Evolutionary conservation across 2,113 vertebrate genomes (phyloP).

Genomic region (Triplophysa siluroides): DNA sequence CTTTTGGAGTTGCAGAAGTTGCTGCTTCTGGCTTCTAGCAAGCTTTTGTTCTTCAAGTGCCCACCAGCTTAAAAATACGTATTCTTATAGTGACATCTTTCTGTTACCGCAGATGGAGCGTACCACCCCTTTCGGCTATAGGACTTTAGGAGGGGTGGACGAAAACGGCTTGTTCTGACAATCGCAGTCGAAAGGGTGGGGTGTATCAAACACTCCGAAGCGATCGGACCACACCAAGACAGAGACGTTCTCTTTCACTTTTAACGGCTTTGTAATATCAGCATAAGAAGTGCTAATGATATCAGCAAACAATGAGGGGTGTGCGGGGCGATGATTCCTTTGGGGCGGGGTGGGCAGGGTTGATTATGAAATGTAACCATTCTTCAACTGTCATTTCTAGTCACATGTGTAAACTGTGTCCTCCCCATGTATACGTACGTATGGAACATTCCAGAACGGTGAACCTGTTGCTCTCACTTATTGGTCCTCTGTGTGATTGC

Average conservation of each 20-base stretch:
- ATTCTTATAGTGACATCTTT: conserved; percentile 64
- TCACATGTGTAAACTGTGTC: conserved; percentile 87
- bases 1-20: conserved; percentile 71
- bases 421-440: conserved; percentile 85
- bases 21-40: conserved; percentile 88
- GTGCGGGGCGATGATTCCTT: conserved; percentile 40
- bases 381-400: conserved; percentile 88
- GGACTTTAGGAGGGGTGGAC: conserved; percentile 57
- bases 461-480: conserved; percentile 67
- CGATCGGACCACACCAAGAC: conserved; percentile 58
- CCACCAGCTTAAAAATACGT: conserved; percentile 86
- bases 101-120: conserved; percentile 31
- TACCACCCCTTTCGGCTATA: conserved; percentile 51
- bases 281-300: conserved; percentile 67
- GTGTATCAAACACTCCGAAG: conserved; percentile 50
- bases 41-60: conserved; percentile 92
- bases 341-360: conserved; percentile 45
- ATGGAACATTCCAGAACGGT: conserved; percentile 83
- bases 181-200: conserved; percentile 71
- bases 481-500: conserved; percentile 84
- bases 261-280: conserved; percentile 69
- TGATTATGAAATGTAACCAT: conserved; percentile 70
- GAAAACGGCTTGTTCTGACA: conserved; percentile 81
- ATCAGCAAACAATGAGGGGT: conserved; percentile 56
- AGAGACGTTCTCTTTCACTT: conserved; percentile 61